phyloP scores from a whole-genome alignment of 2,888 invertebrate genomes.

The Tyria jacobaeae region DNA sequence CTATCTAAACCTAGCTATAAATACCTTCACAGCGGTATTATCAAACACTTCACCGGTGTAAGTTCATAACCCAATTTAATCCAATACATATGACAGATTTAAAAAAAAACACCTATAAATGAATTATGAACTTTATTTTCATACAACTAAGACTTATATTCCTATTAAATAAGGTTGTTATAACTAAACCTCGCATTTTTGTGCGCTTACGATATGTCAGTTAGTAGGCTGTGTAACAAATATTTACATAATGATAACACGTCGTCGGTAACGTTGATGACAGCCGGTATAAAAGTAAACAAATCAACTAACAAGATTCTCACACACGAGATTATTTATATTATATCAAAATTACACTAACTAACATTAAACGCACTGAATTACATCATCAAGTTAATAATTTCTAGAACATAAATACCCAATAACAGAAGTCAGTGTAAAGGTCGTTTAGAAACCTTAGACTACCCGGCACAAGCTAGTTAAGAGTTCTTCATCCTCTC shows the following conservation, averaged over 20 bases:
- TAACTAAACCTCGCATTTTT: conserved; percentile 50
- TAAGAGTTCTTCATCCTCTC: too few relatives aligned
- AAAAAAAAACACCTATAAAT: neutral
- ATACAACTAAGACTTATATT: neutral
- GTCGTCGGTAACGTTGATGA: conserved; percentile 29
- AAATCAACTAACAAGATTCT: too few relatives aligned
- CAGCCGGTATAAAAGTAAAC: neutral
- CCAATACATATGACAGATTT: conserved; percentile 24
- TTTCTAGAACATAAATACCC: too few relatives aligned
- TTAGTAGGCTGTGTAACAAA: conserved; percentile 41
- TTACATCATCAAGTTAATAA: too few relatives aligned
- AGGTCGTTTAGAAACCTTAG: too few relatives aligned
- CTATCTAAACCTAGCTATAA: conserved; percentile 2
- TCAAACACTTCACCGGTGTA: neutral
- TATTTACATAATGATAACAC: conserved; percentile 44
- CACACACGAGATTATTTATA: too few relatives aligned
- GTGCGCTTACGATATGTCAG: conserved; percentile 39
- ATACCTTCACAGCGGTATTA: neutral
- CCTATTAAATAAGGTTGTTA: neutral
- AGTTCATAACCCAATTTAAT: conserved; percentile 37
- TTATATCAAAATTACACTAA: too few relatives aligned
- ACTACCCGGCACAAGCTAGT: too few relatives aligned
- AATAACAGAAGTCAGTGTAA: too few relatives aligned
- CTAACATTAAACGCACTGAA: too few relatives aligned
- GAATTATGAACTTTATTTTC: neutral